Percentiles rank a stretch among this genome's conserved stretches.
Evolutionary conservation across 2,888 invertebrate species (phyloP).

Genomic region (Tetragnatha montana): DNA sequence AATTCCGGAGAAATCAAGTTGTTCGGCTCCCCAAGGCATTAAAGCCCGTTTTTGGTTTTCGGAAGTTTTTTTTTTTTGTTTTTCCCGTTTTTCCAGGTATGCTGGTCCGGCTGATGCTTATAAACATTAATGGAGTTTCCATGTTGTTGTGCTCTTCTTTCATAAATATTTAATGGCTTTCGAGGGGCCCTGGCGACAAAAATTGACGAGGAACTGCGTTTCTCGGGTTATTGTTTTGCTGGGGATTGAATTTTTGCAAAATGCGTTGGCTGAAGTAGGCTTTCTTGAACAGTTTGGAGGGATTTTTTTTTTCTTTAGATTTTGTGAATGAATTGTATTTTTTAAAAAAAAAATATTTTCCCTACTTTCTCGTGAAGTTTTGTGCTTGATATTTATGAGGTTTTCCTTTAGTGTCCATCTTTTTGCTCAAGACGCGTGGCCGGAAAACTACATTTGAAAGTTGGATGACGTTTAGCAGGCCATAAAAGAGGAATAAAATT

Average conservation of each 20-base stretch:
- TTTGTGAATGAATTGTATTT: too few relatives aligned
- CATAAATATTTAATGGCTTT: slow-evolving; percentile 56
- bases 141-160: slow-evolving; percentile 29
- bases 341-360: neutral
- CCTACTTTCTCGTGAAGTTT: neutral
- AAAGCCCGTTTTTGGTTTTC: slow-evolving; percentile 13
- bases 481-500: too few relatives aligned
- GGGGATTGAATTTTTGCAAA: neutral
- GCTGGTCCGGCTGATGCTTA: neutral
- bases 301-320: too few relatives aligned
- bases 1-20: slow-evolving; percentile 24
- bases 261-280: neutral
- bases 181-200: neutral
- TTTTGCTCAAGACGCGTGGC: too few relatives aligned
- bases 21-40: slow-evolving; percentile 27
- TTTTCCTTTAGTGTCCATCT: too few relatives aligned
- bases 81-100: neutral
- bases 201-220: neutral
- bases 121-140: slow-evolving; percentile 48
- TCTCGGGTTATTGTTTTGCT: neutral
- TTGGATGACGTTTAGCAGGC: too few relatives aligned
- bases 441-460: too few relatives aligned
- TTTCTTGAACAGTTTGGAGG: neutral
- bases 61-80: neutral
- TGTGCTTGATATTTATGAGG: too few relatives aligned